Conservation (phyloP, 2,888 invertebrate genomes). For the Neoscelio sp. region DNA sequence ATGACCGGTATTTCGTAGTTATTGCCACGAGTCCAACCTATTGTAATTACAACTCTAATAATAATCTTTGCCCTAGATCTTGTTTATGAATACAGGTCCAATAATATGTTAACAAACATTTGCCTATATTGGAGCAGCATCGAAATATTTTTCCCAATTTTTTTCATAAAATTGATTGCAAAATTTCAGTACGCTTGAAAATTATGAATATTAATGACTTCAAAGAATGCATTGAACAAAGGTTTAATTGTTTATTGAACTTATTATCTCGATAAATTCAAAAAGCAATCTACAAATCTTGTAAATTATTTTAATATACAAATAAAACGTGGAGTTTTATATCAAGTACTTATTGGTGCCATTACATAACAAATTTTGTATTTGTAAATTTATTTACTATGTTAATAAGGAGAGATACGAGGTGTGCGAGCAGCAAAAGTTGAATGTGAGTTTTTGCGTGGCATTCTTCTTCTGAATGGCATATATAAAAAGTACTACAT, state of each 20-base stretch:
- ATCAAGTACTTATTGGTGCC: no score
- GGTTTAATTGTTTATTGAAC: not conserved
- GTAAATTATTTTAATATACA: no score
- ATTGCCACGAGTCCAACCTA: constrained; percentile 12
- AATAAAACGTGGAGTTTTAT: not conserved
- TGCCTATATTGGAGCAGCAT: not conserved
- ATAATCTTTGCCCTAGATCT: constrained; percentile 44
- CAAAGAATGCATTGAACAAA: not conserved
- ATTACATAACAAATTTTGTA: no score
- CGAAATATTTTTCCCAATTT: not conserved
- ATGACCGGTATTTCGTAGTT: constrained; percentile 44
- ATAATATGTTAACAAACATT: constrained; percentile 20
- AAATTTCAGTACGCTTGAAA: not conserved
- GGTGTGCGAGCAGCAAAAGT: no score
- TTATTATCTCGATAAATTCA: not conserved
- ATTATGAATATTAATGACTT: not conserved
- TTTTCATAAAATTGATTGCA: no score
- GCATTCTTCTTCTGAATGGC: no score
- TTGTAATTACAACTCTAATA: constrained; percentile 56
- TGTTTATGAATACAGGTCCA: constrained; percentile 21
- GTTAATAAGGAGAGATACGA: no score
- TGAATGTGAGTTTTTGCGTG: no score
- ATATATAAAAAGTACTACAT: no score
- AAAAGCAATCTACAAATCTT: constrained; percentile 15
- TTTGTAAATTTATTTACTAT: no score